Percentiles rank a stretch among this genome's conserved stretches.
Evolutionary conservation across 2,113 vertebrate genomes (phyloP).

Genomic region (Puma concolor): DNA sequence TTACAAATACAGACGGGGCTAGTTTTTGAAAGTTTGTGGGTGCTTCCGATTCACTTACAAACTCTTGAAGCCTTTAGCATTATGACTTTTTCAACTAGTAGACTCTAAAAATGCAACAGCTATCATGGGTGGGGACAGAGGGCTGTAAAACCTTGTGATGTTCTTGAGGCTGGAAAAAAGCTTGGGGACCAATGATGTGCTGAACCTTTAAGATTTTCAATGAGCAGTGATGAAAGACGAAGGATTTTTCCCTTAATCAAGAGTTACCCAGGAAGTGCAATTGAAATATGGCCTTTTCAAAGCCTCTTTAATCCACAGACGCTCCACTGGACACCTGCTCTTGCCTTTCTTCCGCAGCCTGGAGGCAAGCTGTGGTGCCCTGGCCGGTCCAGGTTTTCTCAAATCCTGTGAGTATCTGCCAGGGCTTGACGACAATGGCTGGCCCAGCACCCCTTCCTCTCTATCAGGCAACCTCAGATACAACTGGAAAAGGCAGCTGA

Average conservation of each 20-base stretch:
- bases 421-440: not conserved
- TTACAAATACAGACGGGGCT: not conserved
- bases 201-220: conserved; percentile 19
- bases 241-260: not conserved
- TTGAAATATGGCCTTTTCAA: not conserved
- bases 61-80: not conserved
- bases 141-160: not conserved
- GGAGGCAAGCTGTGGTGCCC: not conserved
- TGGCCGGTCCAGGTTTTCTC: not conserved
- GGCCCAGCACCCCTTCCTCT: not conserved
- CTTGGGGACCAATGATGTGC: not conserved
- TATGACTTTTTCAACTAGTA: not conserved
- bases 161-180: not conserved
- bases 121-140: not conserved
- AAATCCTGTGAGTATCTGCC: not conserved
- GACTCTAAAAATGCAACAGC: not conserved
- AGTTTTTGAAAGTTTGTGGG: not conserved
- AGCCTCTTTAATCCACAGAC: not conserved
- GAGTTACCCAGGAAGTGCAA: not conserved
- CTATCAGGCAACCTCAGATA: conserved; percentile 13
- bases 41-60: not conserved
- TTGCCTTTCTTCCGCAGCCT: not conserved
- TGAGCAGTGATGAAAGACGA: conserved; percentile 19
- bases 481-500: conserved; percentile 56
- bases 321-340: not conserved